phyloP scores from a whole-genome alignment of 2,888 invertebrate species.

The Tachina grossa region DNA sequence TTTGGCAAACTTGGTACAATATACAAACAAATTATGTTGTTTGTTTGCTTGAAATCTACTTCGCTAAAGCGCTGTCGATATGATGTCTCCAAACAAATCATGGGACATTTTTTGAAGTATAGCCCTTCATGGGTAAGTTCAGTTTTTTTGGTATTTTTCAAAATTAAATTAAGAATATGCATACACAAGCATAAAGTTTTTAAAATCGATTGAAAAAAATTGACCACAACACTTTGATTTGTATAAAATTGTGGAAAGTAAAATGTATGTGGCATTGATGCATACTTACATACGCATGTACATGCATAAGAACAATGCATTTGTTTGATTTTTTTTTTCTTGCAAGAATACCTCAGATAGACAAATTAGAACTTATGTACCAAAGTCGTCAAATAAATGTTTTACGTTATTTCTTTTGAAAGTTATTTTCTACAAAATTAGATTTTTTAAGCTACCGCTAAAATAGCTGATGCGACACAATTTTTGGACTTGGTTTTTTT shows the following conservation, averaged over 20 bases:
- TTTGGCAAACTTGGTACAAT: neutral
- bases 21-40: slow-evolving; percentile 45
- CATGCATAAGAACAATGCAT: neutral
- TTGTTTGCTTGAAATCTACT: slow-evolving; percentile 37
- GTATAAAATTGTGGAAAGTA: neutral
- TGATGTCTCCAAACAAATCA: slow-evolving; percentile 25
- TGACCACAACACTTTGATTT: neutral
- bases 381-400: too few species aligned
- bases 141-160: neutral
- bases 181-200: neutral
- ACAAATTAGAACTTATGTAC: too few species aligned
- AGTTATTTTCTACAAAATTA: too few species aligned
- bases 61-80: slow-evolving; percentile 15
- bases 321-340: too few species aligned
- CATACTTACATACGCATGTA: neutral
- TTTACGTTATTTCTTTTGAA: too few species aligned
- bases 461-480: too few species aligned
- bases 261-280: neutral
- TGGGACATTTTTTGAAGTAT: slow-evolving; percentile 34
- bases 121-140: slow-evolving; percentile 45
- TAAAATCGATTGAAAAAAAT: slow-evolving; percentile 4
- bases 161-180: neutral
- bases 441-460: too few species aligned
- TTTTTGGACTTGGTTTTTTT: too few species aligned
- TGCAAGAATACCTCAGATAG: too few species aligned